These are phyloP conservation scores for Andrena bicolor DNA, from an alignment of 2,888 invertebrate species.

Conservation along the genomic window DNA sequence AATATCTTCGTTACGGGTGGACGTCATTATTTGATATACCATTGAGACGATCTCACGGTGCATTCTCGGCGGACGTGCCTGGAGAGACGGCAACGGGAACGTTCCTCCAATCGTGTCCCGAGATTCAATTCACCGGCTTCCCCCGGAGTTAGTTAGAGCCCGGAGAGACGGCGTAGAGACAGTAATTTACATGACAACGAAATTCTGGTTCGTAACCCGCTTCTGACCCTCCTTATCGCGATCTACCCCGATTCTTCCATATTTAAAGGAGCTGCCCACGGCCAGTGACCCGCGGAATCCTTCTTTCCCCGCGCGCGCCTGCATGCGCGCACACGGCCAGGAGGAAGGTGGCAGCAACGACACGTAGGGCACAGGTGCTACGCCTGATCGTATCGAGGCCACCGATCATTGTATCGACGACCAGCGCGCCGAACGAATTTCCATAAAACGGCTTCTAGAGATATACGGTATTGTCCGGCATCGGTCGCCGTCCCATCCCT, in stretches of 20 bases:
- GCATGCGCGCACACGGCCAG: constrained; percentile 17
- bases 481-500: constrained; percentile 62
- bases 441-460: constrained; percentile 80
- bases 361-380: constrained; percentile 83
- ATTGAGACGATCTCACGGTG: constrained; percentile 59
- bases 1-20: constrained; percentile 57
- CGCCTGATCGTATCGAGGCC: constrained; percentile 81
- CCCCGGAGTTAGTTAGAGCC: constrained; percentile 67
- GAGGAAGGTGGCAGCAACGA: constrained; percentile 71
- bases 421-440: constrained; percentile 80
- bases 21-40: constrained; percentile 64
- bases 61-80: constrained; percentile 25
- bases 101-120: constrained; percentile 61
- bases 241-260: constrained; percentile 83
- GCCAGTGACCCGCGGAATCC: constrained; percentile 77
- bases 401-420: constrained; percentile 83
- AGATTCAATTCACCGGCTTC: constrained; percentile 61
- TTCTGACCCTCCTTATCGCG: constrained; percentile 81
- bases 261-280: constrained; percentile 79
- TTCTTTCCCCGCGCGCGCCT: constrained; percentile 38
- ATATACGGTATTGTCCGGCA: constrained; percentile 73
- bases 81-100: constrained; percentile 34
- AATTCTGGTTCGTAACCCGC: constrained; percentile 80
- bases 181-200: constrained; percentile 84
- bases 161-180: constrained; percentile 72